These are phyloP conservation scores for Anastatus disparis DNA, from an alignment of 1,140 invertebrate species.

Conservation along the genomic window DNA sequence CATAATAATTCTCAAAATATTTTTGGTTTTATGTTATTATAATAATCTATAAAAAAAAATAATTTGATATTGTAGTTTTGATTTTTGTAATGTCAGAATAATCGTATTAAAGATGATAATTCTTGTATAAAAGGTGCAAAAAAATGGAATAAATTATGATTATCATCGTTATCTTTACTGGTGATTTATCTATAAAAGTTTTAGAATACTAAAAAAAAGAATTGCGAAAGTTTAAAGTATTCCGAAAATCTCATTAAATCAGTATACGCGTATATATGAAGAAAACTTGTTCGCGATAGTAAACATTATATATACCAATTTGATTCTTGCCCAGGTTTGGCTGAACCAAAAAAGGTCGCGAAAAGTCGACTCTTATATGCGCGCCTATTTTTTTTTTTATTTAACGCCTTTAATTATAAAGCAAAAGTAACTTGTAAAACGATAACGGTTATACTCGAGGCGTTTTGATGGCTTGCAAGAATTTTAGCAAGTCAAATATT, in stretches of 20 bases:
- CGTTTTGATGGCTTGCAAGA: background rate
- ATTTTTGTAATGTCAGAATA: background rate
- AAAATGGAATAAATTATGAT: conserved; percentile 1
- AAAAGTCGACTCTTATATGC: background rate
- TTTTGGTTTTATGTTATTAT: background rate
- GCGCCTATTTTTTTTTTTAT: too few relatives aligned
- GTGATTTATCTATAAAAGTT: background rate
- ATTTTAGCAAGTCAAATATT: conserved; percentile 28
- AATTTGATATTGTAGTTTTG: background rate
- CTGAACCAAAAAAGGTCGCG: background rate
- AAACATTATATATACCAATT: background rate
- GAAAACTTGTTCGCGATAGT: background rate
- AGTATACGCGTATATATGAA: background rate
- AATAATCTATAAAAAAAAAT: background rate
- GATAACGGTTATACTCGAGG: background rate
- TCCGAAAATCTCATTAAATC: conserved; percentile 18
- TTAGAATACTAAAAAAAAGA: background rate
- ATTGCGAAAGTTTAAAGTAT: conserved; percentile 12
- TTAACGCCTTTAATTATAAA: conserved; percentile 19
- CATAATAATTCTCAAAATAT: background rate
- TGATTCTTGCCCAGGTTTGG: too few relatives aligned
- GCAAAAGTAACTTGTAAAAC: background rate
- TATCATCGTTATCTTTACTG: background rate
- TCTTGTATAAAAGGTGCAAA: background rate
- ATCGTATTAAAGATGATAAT: background rate